Evolutionary conservation across 92 coral and sea anemone genomes (phyloP).

Genomic region (Parazoanthus darwini): DNA sequence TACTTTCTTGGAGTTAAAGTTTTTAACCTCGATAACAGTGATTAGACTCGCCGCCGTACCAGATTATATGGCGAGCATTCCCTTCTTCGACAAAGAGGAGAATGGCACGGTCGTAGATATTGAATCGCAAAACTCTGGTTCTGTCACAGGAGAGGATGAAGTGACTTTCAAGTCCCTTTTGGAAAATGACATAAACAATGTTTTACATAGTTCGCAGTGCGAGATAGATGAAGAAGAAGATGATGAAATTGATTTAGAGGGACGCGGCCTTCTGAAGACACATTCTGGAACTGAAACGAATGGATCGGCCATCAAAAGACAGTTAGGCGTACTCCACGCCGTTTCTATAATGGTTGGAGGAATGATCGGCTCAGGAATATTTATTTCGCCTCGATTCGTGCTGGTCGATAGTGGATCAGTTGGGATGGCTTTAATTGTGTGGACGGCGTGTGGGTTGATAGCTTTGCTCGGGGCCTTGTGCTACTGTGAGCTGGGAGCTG

Average conservation of each 20-base stretch:
- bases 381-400: constrained; percentile 71
- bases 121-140: background rate
- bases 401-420: constrained; percentile 68
- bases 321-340: constrained; percentile 58
- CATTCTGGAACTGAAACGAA: background rate
- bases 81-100: background rate
- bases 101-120: background rate
- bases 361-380: constrained; percentile 77
- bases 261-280: constrained; percentile 7
- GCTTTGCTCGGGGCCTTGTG: constrained; percentile 69
- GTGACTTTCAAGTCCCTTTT: background rate
- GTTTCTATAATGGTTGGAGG: constrained; percentile 67
- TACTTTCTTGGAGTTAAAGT: background rate
- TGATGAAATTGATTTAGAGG: background rate
- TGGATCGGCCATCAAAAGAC: constrained; percentile 52
- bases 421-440: constrained; percentile 64
- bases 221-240: background rate
- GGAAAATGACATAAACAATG: background rate
- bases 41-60: background rate
- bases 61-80: background rate
- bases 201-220: background rate
- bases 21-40: background rate
- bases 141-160: background rate
- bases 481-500: constrained; percentile 77
- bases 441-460: constrained; percentile 67